Conservation (phyloP, 1,140 invertebrate genomes). For the Drepana arcuata region DNA sequence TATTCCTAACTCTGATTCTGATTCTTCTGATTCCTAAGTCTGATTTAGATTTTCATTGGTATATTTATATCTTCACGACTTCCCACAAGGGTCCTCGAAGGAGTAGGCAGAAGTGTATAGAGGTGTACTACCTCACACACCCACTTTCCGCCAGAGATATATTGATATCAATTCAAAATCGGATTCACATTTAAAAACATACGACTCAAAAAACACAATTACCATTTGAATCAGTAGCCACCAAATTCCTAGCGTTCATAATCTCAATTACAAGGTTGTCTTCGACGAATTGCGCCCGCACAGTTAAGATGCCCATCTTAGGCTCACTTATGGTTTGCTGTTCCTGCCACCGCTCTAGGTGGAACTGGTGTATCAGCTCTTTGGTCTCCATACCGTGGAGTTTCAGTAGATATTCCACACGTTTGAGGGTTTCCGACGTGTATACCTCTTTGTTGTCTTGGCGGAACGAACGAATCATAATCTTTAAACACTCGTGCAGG, state of each 20-base stretch:
- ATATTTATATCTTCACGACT: too few relatives aligned
- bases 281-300: slow-evolving; percentile 78
- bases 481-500: slow-evolving; percentile 86
- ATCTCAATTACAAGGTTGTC: slow-evolving; percentile 78
- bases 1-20: too few relatives aligned
- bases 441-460: slow-evolving; percentile 73
- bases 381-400: slow-evolving; percentile 89
- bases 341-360: slow-evolving; percentile 80
- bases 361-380: slow-evolving; percentile 89
- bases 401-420: slow-evolving; percentile 80
- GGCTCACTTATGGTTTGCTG: slow-evolving; percentile 76
- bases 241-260: slow-evolving; percentile 91
- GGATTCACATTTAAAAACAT: too few relatives aligned
- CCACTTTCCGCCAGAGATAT: too few relatives aligned
- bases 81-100: too few relatives aligned
- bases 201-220: slow-evolving; percentile 35
- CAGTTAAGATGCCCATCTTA: slow-evolving; percentile 79
- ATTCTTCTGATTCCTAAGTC: too few relatives aligned
- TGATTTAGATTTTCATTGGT: too few relatives aligned
- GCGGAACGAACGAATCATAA: slow-evolving; percentile 91
- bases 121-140: too few relatives aligned
- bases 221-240: slow-evolving; percentile 92
- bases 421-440: slow-evolving; percentile 74
- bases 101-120: too few relatives aligned
- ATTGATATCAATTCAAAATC: too few relatives aligned